These are phyloP conservation scores for Antitype chi DNA, from an alignment of 2,888 invertebrate species.

Conservation along the genomic window DNA sequence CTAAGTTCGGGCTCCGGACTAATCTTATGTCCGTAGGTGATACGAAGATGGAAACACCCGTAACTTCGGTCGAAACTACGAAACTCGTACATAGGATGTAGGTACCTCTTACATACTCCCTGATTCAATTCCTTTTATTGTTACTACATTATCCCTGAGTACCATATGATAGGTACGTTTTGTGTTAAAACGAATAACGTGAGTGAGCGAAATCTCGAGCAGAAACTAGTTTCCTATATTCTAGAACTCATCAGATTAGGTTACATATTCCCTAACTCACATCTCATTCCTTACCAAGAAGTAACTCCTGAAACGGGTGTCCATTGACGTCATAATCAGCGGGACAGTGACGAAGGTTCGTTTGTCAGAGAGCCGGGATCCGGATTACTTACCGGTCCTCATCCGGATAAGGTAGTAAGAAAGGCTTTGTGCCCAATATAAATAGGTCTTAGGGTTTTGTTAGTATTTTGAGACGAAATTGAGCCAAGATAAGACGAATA, in stretches of 20 bases:
- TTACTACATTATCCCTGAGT: not conserved
- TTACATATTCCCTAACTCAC: not conserved
- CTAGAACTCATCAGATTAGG: not conserved
- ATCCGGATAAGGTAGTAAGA: conserved; percentile 28
- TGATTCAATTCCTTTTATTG: not conserved
- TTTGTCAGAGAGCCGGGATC: conserved; percentile 15
- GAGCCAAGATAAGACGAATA: not conserved
- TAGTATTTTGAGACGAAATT: not conserved
- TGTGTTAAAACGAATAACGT: not conserved
- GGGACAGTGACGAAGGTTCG: conserved; percentile 51
- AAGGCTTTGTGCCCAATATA: conserved; percentile 18
- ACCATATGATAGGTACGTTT: not conserved
- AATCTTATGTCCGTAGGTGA: too few species aligned
- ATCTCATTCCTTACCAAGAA: not conserved
- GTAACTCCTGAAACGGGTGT: not conserved
- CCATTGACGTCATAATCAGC: conserved; percentile 30
- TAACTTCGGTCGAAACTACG: too few species aligned
- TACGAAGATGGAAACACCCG: too few species aligned
- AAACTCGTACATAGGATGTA: too few species aligned
- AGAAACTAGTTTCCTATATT: not conserved
- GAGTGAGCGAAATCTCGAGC: not conserved
- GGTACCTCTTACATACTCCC: too few species aligned
- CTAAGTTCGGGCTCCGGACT: too few species aligned
- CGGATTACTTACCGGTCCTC: conserved; percentile 29
- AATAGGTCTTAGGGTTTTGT: not conserved